These are phyloP conservation scores for Pluvialis apricaria DNA, from an alignment of 2,113 vertebrate species.

Conservation along the genomic window DNA sequence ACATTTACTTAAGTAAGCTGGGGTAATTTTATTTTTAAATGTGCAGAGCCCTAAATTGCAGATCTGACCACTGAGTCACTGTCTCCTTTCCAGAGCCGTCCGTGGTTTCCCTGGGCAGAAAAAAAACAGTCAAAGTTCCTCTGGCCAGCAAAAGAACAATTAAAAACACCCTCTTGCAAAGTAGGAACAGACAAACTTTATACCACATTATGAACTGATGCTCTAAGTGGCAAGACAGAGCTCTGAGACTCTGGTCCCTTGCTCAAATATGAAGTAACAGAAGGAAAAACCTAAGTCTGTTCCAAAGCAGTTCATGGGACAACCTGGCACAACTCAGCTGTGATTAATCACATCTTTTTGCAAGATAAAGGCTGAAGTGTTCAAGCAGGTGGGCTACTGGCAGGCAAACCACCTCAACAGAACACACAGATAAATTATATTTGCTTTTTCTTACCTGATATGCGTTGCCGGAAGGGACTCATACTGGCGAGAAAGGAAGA, in stretches of 20 bases:
- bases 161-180: background rate
- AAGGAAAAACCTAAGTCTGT: background rate
- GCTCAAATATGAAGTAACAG: background rate
- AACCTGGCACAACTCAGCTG: background rate
- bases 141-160: background rate
- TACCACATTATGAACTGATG: background rate
- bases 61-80: background rate
- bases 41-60: background rate
- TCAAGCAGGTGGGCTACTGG: background rate
- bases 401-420: background rate
- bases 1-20: background rate
- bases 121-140: background rate
- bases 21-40: background rate
- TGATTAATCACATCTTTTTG: background rate
- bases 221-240: background rate
- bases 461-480: constrained; percentile 95
- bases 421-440: background rate
- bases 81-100: background rate
- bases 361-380: background rate
- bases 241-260: background rate
- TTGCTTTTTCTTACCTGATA: constrained; percentile 81
- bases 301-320: background rate
- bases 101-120: background rate
- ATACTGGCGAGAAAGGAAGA: constrained; percentile 95
- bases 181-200: background rate